These are phyloP conservation scores for Lamellibrachia satsuma DNA, from an alignment of 2,888 invertebrate species.

Conservation along the genomic window DNA sequence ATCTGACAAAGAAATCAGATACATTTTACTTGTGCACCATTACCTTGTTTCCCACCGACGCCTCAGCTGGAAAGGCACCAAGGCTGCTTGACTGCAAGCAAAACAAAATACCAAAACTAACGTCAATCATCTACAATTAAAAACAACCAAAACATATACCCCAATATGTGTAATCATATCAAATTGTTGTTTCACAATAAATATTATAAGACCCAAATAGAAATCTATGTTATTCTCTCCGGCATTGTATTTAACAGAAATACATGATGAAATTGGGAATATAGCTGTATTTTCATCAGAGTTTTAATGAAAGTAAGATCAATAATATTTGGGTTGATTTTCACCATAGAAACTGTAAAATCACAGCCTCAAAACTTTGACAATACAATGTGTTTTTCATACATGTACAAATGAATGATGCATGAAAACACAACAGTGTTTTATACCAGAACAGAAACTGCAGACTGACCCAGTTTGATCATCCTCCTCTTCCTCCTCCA, in stretches of 20 bases:
- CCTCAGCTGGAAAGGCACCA: conserved; percentile 37
- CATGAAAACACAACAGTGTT: neutral
- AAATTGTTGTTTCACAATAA: neutral
- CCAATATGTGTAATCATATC: neutral
- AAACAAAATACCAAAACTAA: neutral
- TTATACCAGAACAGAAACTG: neutral
- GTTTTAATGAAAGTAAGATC: too few species aligned
- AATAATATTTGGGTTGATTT: too few species aligned
- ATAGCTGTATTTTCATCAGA: too few species aligned
- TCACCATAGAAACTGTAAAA: too few species aligned
- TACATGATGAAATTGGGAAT: too few species aligned
- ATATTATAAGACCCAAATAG: too few species aligned
- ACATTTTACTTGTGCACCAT: neutral
- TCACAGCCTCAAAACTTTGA: too few species aligned
- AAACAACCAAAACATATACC: neutral
- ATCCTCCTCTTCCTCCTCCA: conserved; percentile 28
- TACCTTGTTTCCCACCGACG: conserved; percentile 46
- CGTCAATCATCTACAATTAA: neutral
- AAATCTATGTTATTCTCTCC: too few species aligned
- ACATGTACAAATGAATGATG: neutral
- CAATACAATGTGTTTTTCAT: too few species aligned
- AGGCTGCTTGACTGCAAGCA: conserved; percentile 20
- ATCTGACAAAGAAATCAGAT: neutral
- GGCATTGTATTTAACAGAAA: too few species aligned
- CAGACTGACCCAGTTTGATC: neutral